Evolutionary conservation across 2,113 vertebrate genomes (phyloP), one percentile per base, ranked within the genome.

Genomic region (Rhinogobius similis): DNA sequence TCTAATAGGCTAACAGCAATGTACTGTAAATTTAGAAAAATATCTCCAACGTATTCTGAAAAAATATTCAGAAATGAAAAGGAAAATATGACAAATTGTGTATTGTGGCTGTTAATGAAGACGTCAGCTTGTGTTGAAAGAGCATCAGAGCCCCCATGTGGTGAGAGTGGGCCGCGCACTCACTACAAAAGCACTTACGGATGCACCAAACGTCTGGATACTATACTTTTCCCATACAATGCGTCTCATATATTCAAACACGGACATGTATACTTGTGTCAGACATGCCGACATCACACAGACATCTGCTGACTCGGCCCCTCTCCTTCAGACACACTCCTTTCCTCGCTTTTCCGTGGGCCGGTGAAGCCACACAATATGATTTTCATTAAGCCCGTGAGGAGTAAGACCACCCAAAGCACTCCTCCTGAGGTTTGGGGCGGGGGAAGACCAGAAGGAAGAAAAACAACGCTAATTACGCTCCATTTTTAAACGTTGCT

Each of bases 301-400:
- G 86, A 86, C 61, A 79, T 83, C 65, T 84, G 74, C 86, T 87
- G 72, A 86, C 76, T 86, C 73, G 65, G 81, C 85, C 32, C 2
- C 9, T 36, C 32, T 36, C 3, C 32, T 36, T 36, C 32, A 36
- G 32, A 36, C 32, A 36, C 2, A 29, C 29, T 29, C 29, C 5
- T 29, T 29, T 29, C 29, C 29, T 5, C 29, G 29, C 32, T 36
- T 36, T 36, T 36, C 32, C 32, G 5, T 36, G 32, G 1, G 32
- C 9, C 32, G 32, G 32, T 55, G 72, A 83, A 88, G 65, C 89
- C 83, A 86, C 81, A 78, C 71, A 85, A 82, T 90, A 86, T 81
- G 83, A 92, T 89, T 87, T 86, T 88, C 75, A 90, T 92, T 88
- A 89, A 79, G 72, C 69, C 65, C 64, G 62, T 70, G 81, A 66